Conservation (phyloP, 2,113 vertebrate species). For the Corythaixoides concolor region DNA sequence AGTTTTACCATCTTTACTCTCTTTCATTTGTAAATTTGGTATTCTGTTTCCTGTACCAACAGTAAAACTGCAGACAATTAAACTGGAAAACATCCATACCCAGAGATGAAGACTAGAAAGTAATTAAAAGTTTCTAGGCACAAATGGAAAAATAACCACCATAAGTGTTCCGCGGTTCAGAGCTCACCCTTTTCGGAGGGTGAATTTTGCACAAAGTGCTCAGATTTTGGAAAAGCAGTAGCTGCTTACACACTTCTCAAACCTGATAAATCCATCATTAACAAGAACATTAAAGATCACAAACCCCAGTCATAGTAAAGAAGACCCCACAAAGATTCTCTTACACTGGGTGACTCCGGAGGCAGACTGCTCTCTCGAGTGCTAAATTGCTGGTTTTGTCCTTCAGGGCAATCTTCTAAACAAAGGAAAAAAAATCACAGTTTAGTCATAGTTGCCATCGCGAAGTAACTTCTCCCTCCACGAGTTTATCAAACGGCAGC, state of each 20-base stretch:
- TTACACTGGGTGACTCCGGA: constrained; percentile 51
- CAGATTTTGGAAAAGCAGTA: background rate
- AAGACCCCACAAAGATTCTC: background rate
- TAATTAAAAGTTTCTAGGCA: background rate
- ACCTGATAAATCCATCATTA: background rate
- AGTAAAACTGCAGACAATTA: background rate
- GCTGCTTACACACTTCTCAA: background rate
- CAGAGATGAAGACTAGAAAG: background rate
- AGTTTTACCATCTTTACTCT: background rate
- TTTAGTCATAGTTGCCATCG: background rate
- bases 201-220: background rate
- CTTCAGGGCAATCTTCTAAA: background rate
- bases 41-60: background rate
- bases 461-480: background rate
- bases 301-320: background rate
- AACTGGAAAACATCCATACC: background rate
- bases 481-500: background rate
- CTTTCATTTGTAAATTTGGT: background rate
- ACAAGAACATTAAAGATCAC: background rate
- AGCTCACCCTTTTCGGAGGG: background rate
- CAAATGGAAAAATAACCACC: background rate
- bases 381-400: background rate
- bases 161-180: background rate
- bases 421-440: background rate
- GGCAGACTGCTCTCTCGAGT: background rate